Evolutionary conservation across 2,113 vertebrate genomes (phyloP).

Genomic region (Sinocyclocheilus anophthalmus): DNA sequence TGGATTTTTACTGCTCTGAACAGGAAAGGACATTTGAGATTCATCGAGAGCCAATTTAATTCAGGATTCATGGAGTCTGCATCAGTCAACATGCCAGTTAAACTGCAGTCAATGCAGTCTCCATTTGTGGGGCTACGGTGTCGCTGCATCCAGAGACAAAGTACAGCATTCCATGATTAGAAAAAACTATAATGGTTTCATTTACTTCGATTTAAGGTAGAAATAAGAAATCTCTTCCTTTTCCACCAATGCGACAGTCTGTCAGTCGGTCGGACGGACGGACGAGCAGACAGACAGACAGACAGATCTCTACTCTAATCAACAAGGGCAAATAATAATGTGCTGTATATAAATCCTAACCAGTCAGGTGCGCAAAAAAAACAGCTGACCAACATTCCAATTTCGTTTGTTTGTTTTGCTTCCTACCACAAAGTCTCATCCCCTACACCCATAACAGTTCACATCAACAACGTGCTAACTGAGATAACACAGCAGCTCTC

Average conservation of each 20-base stretch:
- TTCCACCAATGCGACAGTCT: not conserved
- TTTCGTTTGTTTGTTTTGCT: constrained; percentile 38
- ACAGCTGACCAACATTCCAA: not conserved
- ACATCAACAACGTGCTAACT: constrained; percentile 44
- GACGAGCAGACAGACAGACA: not conserved
- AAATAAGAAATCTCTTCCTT: not conserved
- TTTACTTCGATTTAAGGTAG: constrained; percentile 43
- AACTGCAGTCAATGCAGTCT: constrained; percentile 64
- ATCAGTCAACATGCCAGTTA: constrained; percentile 72
- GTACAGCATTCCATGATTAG: constrained; percentile 68
- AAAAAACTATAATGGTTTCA: constrained; percentile 63
- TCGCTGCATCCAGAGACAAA: constrained; percentile 13
- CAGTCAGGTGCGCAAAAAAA: not conserved
- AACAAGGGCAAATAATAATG: not conserved
- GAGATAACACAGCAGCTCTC: constrained; percentile 37
- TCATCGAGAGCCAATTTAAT: constrained; percentile 80
- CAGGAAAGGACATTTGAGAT: constrained; percentile 73
- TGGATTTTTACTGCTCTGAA: constrained; percentile 77
- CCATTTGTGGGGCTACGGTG: constrained; percentile 46
- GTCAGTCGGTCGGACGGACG: too few species aligned
- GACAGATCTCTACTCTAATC: not conserved
- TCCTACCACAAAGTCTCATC: not conserved
- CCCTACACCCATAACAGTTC: constrained; percentile 34
- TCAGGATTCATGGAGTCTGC: constrained; percentile 76
- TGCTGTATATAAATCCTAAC: too few species aligned